These are phyloP conservation scores for Zelostemma sp. DNA, from an alignment of 1,140 invertebrate species.

Conservation along the genomic window DNA sequence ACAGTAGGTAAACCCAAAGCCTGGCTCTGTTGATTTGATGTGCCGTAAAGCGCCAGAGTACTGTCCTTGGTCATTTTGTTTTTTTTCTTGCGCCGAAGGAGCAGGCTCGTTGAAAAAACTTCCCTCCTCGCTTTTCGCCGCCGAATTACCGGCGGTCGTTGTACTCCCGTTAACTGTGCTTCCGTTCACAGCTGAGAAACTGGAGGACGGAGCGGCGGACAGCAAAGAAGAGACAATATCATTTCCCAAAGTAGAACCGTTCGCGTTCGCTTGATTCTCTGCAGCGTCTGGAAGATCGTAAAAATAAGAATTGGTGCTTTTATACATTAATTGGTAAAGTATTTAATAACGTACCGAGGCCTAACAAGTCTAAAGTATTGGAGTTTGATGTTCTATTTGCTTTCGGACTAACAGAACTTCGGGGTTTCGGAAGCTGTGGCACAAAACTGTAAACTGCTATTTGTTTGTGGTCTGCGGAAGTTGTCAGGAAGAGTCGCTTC, in stretches of 20 bases:
- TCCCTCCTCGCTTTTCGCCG: slow-evolving; percentile 84
- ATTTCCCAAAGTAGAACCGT: slow-evolving; percentile 68
- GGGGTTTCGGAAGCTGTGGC: slow-evolving; percentile 73
- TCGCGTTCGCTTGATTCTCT: slow-evolving; percentile 59
- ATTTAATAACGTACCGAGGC: slow-evolving; percentile 70
- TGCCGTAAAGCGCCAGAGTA: slow-evolving; percentile 91
- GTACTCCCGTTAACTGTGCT: slow-evolving; percentile 54
- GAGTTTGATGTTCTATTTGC: slow-evolving; percentile 73
- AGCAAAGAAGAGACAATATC: slow-evolving; percentile 84
- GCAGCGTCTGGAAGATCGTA: slow-evolving; percentile 57
- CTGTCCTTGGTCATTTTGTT: slow-evolving; percentile 93
- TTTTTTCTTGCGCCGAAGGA: slow-evolving; percentile 79
- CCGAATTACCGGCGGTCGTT: slow-evolving; percentile 53
- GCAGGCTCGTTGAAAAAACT: slow-evolving; percentile 91
- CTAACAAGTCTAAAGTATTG: slow-evolving; percentile 74
- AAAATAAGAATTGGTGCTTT: slow-evolving; percentile 12
- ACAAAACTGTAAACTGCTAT: slow-evolving; percentile 91
- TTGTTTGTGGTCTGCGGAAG: slow-evolving; percentile 94
- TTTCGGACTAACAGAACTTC: slow-evolving; percentile 79
- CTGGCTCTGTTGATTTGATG: slow-evolving; percentile 58
- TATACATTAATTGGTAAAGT: no score
- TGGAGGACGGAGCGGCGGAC: slow-evolving; percentile 74
- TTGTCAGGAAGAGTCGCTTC: slow-evolving; percentile 97
- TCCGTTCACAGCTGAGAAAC: slow-evolving; percentile 43
- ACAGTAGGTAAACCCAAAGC: slow-evolving; percentile 49